These are phyloP conservation scores for Polia nebulosa DNA, from an alignment of 2,888 invertebrate genomes.

Conservation along the genomic window DNA sequence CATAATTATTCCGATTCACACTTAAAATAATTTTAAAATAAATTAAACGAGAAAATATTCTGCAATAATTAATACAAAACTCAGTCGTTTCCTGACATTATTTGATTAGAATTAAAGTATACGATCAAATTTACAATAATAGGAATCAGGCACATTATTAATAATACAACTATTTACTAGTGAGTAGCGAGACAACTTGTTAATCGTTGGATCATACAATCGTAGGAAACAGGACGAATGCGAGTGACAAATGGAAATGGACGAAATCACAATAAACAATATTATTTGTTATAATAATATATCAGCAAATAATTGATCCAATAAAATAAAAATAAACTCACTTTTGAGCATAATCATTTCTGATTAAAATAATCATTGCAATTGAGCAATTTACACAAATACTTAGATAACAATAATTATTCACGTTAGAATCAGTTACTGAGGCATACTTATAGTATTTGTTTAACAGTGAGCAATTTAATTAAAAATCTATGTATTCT, in stretches of 20 bases:
- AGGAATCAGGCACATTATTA: constrained; percentile 90
- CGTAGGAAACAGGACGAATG: constrained; percentile 64
- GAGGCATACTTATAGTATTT: constrained; percentile 80
- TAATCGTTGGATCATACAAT: constrained; percentile 72
- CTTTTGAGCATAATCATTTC: constrained; percentile 87
- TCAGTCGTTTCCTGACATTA: constrained; percentile 90
- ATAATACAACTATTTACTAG: constrained; percentile 81
- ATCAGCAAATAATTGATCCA: constrained; percentile 80
- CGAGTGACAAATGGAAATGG: constrained; percentile 72
- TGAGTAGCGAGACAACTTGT: constrained; percentile 78
- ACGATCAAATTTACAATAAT: constrained; percentile 89
- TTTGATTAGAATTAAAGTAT: constrained; percentile 88
- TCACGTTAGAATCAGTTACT: constrained; percentile 78
- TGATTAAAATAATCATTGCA: constrained; percentile 83
- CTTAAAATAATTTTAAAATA: constrained; percentile 90
- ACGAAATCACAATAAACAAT: constrained; percentile 81
- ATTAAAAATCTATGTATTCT: constrained; percentile 71
- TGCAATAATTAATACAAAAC: constrained; percentile 90
- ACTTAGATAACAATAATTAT: constrained; percentile 76
- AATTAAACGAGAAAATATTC: constrained; percentile 89
- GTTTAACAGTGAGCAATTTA: constrained; percentile 78
- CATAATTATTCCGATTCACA: constrained; percentile 90
- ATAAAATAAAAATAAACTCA: constrained; percentile 85
- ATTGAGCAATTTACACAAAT: constrained; percentile 84
- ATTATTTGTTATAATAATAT: constrained; percentile 73